phyloP scores from a whole-genome alignment of 2,888 invertebrate genomes.

The Craniophora ligustri region DNA sequence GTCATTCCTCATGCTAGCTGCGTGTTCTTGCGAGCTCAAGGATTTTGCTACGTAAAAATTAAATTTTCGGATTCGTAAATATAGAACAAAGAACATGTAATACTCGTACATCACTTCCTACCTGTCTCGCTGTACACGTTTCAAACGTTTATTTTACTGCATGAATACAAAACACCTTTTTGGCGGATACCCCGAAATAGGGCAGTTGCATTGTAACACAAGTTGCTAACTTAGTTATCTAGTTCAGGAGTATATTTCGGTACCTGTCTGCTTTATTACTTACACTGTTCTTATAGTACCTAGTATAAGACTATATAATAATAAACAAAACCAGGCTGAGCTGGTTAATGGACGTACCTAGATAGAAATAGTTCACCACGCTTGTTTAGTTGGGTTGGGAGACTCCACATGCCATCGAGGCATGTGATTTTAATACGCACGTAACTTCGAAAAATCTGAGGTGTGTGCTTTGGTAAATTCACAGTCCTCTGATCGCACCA shows the following conservation, averaged over 20 bases:
- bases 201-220: conserved; percentile 11
- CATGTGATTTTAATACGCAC: too few species aligned
- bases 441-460: too few species aligned
- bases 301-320: too few species aligned
- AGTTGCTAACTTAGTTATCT: conserved; percentile 8
- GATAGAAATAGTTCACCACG: too few species aligned
- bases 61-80: conserved; percentile 50
- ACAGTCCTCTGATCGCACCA: too few species aligned
- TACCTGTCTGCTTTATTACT: neutral
- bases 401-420: too few species aligned
- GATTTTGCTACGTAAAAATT: conserved; percentile 47
- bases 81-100: conserved; percentile 62
- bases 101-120: conserved; percentile 65
- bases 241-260: neutral
- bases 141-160: conserved; percentile 45
- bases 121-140: conserved; percentile 57
- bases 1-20: conserved; percentile 16
- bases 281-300: too few species aligned
- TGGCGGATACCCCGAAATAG: conserved; percentile 26
- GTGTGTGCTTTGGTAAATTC: too few species aligned
- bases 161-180: conserved; percentile 62
- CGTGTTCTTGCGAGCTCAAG: conserved; percentile 9
- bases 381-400: too few species aligned
- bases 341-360: too few species aligned
- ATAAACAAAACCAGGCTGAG: too few species aligned